These are phyloP conservation scores for Camelus dromedarius DNA, from an alignment of 2,113 vertebrate species.

Conservation along the genomic window DNA sequence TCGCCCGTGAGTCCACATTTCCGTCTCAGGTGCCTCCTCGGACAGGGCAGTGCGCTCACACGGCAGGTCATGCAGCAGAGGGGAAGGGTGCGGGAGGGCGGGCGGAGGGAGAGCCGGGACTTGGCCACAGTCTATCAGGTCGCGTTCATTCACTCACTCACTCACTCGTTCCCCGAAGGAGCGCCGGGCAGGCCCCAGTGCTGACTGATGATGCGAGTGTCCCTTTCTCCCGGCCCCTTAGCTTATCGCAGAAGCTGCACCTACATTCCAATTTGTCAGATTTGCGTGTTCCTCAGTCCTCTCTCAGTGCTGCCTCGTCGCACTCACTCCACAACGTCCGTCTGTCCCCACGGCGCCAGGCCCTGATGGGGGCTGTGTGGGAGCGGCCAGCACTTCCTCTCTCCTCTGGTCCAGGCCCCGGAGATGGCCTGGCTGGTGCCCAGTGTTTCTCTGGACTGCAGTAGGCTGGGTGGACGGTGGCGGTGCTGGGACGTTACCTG, in stretches of 20 bases:
- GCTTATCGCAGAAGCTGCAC: neutral
- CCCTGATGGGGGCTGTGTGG: no score
- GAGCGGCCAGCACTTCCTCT: no score
- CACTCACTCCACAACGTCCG: no score
- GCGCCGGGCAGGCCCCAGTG: neutral
- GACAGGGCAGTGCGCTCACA: constrained; percentile 43
- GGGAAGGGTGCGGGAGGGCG: neutral
- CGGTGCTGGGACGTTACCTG: no score
- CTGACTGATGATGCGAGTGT: neutral
- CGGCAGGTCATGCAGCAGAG: neutral
- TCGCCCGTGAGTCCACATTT: constrained; percentile 56
- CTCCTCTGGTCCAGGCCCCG: no score
- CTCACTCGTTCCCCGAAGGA: neutral
- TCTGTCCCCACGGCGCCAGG: no score
- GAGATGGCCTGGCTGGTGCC: no score
- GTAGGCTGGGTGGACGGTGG: no score
- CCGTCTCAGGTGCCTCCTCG: constrained; percentile 44
- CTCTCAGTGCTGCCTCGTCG: neutral
- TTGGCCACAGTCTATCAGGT: neutral
- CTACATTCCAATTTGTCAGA: neutral
- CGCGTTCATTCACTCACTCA: neutral
- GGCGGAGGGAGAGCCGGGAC: neutral
- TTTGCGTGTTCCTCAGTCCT: neutral
- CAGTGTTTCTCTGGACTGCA: no score
- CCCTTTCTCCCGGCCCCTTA: neutral